Evolutionary conservation across 2,797 vertebrate species (phyloP), one percentile per base, ranked within the genome.

Genomic region (Sebastes vulpes): DNA sequence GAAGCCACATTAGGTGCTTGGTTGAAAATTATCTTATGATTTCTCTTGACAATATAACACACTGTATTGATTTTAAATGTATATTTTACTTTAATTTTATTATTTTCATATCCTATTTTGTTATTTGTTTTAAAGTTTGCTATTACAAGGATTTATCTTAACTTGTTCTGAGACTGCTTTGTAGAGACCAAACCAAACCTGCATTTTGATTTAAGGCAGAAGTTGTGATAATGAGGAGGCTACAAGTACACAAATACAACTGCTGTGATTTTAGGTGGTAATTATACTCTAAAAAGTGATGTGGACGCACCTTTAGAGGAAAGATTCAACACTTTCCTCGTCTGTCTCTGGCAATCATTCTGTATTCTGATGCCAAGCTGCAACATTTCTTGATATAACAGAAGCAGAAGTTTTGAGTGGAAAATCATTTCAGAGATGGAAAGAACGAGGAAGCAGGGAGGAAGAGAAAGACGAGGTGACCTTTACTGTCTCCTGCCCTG

Each of bases 401-500:
- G 65, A 85, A 56, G 60, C 68, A 74, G 76, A 84, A 81, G 79
- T 82, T 81, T 71, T 86, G 77, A 89, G 84, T 65, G 79, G 86
- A 92, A 46, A 91, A 92, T 92, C 57, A 83, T 94, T 90, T 81
- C 69, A 65, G 81, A 75, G 76, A 87, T 50, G 64, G 80, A 77
- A 69, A 75, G 67, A 67, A 72, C 2, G 21, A 77, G 78, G 42
- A 57, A 67, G 61, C 42, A 9, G 28, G 48, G 68, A 74, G 60
- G 12, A 75, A 78, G 83, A 86, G 79, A 88, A 83, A 75, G 76
- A 87, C 38, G 68, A 77, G 66, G 87, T 92, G 88, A 92, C 89
- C 92, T 94, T 93, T 92, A 89, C 87, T 86, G 91, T 93, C 92
- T 91, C 73, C 80, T 83, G 72, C 61, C 81, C 83, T 75, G 89